phyloP scores from a whole-genome alignment of 2,888 invertebrate species.

The Lasioglossum lativentre region DNA sequence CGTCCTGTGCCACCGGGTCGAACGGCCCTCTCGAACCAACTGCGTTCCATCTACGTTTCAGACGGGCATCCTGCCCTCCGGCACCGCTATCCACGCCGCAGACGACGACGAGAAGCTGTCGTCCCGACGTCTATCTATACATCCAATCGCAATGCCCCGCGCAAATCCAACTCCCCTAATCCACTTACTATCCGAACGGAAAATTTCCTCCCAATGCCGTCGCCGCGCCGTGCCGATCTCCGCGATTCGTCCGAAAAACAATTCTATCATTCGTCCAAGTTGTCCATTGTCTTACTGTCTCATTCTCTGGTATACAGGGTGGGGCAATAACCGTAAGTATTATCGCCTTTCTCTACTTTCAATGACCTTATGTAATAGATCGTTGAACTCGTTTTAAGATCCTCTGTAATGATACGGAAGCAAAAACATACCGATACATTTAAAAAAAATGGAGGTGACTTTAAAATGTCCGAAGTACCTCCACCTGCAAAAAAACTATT shows the following conservation, averaged over 20 bases:
- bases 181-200: not conserved
- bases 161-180: not conserved
- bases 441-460: no score
- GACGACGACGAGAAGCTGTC: slow-evolving; percentile 18
- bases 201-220: not conserved
- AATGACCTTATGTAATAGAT: no score
- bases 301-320: no score
- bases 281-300: not conserved
- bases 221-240: not conserved
- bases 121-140: slow-evolving; percentile 3
- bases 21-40: slow-evolving; percentile 5
- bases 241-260: not conserved
- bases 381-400: no score
- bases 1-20: slow-evolving; percentile 23
- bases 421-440: no score
- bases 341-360: no score
- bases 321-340: no score
- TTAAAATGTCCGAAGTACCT: no score
- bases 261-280: not conserved
- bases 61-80: not conserved
- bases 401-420: no score
- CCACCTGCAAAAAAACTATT: no score
- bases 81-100: not conserved
- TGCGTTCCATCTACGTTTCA: slow-evolving; percentile 52
- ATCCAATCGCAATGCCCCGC: not conserved